Conservation (phyloP, 2,797 vertebrate species). For the Micrastur ruficollis region DNA sequence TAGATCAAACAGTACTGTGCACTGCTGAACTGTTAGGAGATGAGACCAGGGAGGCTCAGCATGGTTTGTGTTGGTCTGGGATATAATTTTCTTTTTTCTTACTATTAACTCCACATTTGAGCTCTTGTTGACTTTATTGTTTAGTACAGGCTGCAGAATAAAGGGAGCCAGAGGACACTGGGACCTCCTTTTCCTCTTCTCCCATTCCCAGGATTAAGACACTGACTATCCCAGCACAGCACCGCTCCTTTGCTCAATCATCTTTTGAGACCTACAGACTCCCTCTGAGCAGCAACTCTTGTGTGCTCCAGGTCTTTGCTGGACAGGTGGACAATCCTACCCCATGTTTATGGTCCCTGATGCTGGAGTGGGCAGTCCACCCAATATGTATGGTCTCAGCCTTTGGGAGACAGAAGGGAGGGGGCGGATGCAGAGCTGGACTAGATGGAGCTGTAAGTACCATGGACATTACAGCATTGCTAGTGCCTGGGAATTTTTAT, state of each 20-base stretch:
- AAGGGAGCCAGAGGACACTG: background rate
- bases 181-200: background rate
- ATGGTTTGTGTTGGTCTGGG: background rate
- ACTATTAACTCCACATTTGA: background rate
- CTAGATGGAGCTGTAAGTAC: background rate
- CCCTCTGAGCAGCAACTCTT: background rate
- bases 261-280: background rate
- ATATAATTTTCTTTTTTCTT: background rate
- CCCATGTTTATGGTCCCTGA: background rate
- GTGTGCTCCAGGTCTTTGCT: background rate
- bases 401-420: background rate
- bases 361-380: background rate
- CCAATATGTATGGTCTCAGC: background rate
- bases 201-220: background rate
- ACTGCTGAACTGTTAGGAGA: background rate
- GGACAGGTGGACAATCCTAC: background rate
- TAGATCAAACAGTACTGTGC: background rate
- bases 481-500: background rate
- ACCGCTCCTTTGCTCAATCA: background rate
- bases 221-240: background rate
- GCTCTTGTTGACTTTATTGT: background rate
- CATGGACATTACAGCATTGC: background rate
- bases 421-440: background rate
- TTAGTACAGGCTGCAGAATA: background rate
- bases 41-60: background rate